These are phyloP conservation scores for Liparis tanakae DNA, from an alignment of 2,797 vertebrate genomes.

Conservation along the genomic window DNA sequence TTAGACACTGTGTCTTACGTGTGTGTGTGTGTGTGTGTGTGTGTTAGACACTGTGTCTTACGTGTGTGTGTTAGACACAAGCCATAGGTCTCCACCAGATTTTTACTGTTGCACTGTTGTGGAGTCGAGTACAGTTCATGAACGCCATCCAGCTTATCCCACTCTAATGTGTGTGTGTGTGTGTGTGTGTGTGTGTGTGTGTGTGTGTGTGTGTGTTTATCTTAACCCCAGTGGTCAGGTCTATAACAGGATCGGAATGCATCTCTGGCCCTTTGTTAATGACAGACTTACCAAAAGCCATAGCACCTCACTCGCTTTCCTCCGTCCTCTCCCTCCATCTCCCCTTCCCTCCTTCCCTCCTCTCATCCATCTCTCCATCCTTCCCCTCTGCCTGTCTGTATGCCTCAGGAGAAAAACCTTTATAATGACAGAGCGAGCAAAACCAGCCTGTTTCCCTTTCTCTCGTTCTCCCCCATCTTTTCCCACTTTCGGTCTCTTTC, in stretches of 20 bases:
- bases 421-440: conserved; percentile 73
- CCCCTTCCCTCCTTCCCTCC: conserved; percentile 52
- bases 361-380: conserved; percentile 55
- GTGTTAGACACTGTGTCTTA: neutral
- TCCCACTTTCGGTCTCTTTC: conserved; percentile 41
- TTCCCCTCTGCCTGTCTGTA: conserved; percentile 52
- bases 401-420: conserved; percentile 55
- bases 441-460: conserved; percentile 75
- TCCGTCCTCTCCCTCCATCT: conserved; percentile 51
- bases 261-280: conserved; percentile 84
- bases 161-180: conserved; percentile 47
- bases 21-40: neutral
- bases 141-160: conserved; percentile 47
- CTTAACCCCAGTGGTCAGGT: conserved; percentile 78
- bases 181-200: conserved; percentile 48
- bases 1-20: neutral
- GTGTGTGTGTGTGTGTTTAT: conserved; percentile 60
- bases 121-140: conserved; percentile 67
- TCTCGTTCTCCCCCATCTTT: conserved; percentile 54
- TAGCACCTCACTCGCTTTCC: conserved; percentile 76
- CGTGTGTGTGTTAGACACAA: conserved; percentile 15
- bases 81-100: conserved; percentile 46
- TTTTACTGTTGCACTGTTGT: conserved; percentile 51
- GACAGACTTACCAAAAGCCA: conserved; percentile 85
- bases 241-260: conserved; percentile 85